Evolutionary conservation across 1,140 invertebrate species (phyloP), one percentile per base, ranked within the genome.

Genomic region (Aphidius gifuensis): DNA sequence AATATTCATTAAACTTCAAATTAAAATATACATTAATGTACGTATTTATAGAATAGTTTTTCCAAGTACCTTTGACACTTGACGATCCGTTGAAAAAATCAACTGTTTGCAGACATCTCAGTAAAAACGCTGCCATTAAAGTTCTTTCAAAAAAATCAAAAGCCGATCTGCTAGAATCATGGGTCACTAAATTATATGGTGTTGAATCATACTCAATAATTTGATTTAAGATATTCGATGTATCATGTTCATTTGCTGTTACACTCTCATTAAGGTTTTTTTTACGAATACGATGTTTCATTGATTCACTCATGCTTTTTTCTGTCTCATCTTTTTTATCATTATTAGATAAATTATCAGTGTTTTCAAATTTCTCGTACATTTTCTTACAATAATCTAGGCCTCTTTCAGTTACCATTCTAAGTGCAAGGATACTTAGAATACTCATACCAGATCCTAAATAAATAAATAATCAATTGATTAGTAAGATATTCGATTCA

Each of bases 381-480:
- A 86, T 78, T 42, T 80, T 68, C n/a, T 84, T 66, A 60, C 85
- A 83, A 38, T 81, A 80, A 3, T 82, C 70, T 1, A 83, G 71
- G 2, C 85, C 83, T 5, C 82, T 71, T 69, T 89, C 87, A 0
- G 92, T 89, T 0, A 92, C 83, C 75, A 92, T 88, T 60, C 92
- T 78, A 48, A 93, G 71, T 0, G 91, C 88, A 21, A 93, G 82
- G 71, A 88, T 87, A 67, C 88, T 90, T 6, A 93, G 78, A 51
- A 92, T 83, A 66, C 89, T 92, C 86, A 93, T 90, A 21, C 92
- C 91, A 4, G 89, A 89, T n/a, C 86, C 83, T 85, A 54, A 54
- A 75, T 65, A n/a, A 54, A 75, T 65, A n/a, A 53, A 53, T 54
- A 5, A 39, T 23, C 43, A 40, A 9, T 23, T 42, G 11, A 47